Evolutionary conservation across 2,888 invertebrate species (phyloP), one percentile per base, ranked within the genome.

Genomic region (Tipula confusa): DNA sequence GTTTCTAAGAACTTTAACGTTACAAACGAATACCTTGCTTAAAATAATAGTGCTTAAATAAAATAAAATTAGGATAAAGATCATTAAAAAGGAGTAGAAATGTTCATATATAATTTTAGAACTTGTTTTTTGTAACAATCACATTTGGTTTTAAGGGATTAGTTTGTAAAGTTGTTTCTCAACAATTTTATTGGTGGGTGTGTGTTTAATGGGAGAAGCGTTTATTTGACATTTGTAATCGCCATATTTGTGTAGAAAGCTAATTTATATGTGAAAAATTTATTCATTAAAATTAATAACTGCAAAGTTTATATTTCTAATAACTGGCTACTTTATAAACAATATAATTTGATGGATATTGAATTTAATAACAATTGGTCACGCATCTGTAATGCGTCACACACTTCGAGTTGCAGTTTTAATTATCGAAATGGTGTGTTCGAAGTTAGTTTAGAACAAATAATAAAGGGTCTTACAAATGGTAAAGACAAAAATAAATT

Each of bases 241-340:
- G 64, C 64, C 64, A 64, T 64, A 64, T n/a, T 64, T 64, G 64
- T 64, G 64, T 64, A 64, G 24, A 64, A 24, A 64, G 64, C 64
- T 64, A 24, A 64, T 3, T 64, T 64, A 64, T 7, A 24, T 64
- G n/a, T n/a, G 64, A 64, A 64, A 64, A 64, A 24, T 64, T 64
- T 64, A 9, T 64, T 64, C 24, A 64, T 64, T 64, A 64, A 18
- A 64, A 64, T 64, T 24, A 64, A 24, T 64, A 64, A 64, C 64
- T 43, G 9, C 64, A 64, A 64, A 64, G 24, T 64, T 64, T 24
- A 13, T 9, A 24, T 9, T 64, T 64, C 7, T 64, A 9, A 64
- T 11, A 64, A 64, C 24, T 64, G 18, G 64, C 24, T 64, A 64
- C 24, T 64, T 64, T 9, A 11, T 24, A 64, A 24, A 24, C 9